Base-by-base conservation (phyloP, 1,140 invertebrate species). In the Xylocopa sonorina region DNA sequence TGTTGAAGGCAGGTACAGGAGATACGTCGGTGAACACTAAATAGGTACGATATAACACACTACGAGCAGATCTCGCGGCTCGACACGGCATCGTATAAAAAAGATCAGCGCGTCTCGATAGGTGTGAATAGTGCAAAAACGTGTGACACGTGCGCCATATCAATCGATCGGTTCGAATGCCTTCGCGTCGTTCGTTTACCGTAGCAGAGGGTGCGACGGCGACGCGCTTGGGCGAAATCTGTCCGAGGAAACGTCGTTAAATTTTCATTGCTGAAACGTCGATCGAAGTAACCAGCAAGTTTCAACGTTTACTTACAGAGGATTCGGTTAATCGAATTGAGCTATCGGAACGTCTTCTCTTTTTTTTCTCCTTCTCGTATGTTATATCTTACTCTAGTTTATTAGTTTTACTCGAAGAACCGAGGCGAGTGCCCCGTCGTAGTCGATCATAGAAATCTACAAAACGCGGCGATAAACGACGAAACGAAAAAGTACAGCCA, bases 1-100 rank as follows among this genome's bases (percentile, higher is more conserved):
- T 86, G 84, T 87, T 62, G 48, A 85, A 81, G 78, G 55, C 77
- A 86, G 85, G 78, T 86, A 85, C 84, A 79, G 83, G 62, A 32
- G 50, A 78, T 80, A 76, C 51, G 62, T 74, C 57, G 53, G 50
- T 86, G 68, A 77, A 84, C 72, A 80, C 76, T 85, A 79, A 58
- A 55, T 16, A 50, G 69, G 53, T 71, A 74, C 53, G 73, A 55
- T 73, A 69, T 46, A 78, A 71, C 64, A 66, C 43, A 48, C 51
- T 76, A 83, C 34, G 21, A 57, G 64, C 21, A 32, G 6, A 16
- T 41, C 21, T 72, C 34, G 24, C 29, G 32, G n/a, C 18, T 51
- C 27, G 29, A 63, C 51, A 41, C 14, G 24, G 55, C 57, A 21
- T 53, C 27, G 64, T 53, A 34, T 16, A 34, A 72, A n/a, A 60